These are phyloP conservation scores for Dendrolimus houi DNA, from an alignment of 2,888 invertebrate species.

Conservation along the genomic window DNA sequence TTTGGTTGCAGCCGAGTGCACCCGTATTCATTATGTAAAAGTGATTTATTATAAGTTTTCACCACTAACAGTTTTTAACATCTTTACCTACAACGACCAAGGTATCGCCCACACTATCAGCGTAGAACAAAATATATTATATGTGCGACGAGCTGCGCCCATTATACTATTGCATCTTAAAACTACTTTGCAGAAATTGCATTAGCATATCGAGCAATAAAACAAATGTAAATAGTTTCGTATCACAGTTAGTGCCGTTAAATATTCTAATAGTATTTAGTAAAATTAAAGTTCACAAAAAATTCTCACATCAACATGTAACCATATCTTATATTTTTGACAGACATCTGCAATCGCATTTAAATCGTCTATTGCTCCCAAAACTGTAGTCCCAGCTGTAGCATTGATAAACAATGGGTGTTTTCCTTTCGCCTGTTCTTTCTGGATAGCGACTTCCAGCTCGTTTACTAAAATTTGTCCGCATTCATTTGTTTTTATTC, in stretches of 20 bases:
- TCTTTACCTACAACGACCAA: no score
- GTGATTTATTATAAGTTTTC: no score
- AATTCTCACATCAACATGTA: slow-evolving; percentile 86
- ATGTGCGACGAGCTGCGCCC: no score
- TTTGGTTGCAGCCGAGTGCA: no score
- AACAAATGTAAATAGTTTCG: background rate
- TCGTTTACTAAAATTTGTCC: slow-evolving; percentile 82
- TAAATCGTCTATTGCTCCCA: slow-evolving; percentile 89
- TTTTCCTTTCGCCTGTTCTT: slow-evolving; percentile 57
- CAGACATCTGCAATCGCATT: slow-evolving; percentile 81
- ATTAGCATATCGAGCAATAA: slow-evolving; percentile 10
- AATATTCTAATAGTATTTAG: background rate
- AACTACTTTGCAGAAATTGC: no score
- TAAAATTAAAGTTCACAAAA: background rate
- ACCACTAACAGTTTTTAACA: no score
- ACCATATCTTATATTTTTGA: slow-evolving; percentile 81
- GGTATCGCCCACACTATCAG: no score
- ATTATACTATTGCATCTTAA: no score
- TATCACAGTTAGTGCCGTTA: background rate
- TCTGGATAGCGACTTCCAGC: slow-evolving; percentile 74
- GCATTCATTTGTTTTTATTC: slow-evolving; percentile 79
- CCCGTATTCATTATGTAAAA: no score
- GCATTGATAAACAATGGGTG: slow-evolving; percentile 84
- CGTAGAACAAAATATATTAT: no score
- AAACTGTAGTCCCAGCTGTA: slow-evolving; percentile 88